Percentiles rank a stretch among this genome's conserved stretches.
phyloP scores from a whole-genome alignment of 2,888 invertebrate genomes.

The Aspidiotus rigidus region DNA sequence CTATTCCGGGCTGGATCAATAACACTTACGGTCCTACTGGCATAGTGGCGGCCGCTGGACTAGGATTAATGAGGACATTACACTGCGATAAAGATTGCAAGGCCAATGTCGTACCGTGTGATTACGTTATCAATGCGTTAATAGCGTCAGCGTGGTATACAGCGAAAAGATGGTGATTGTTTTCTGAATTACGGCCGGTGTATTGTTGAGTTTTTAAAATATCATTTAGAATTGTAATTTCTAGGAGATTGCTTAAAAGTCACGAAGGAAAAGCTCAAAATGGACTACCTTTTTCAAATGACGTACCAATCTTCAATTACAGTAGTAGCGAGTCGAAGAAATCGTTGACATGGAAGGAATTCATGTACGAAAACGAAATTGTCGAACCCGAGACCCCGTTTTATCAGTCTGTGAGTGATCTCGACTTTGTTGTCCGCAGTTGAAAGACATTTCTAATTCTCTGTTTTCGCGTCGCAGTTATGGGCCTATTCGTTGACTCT shows the following conservation, averaged over 20 bases:
- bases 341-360: constrained; percentile 68
- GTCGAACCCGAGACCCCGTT: constrained; percentile 43
- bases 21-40: constrained; percentile 60
- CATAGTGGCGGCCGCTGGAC: constrained; percentile 46
- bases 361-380: constrained; percentile 48
- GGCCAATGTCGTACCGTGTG: constrained; percentile 62
- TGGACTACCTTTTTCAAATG: not conserved
- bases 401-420: constrained; percentile 27
- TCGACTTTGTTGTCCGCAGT: too few relatives aligned
- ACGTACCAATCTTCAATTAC: constrained; percentile 60
- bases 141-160: constrained; percentile 52
- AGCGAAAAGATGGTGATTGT: constrained; percentile 40
- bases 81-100: constrained; percentile 47
- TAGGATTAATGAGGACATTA: constrained; percentile 55
- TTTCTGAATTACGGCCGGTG: too few relatives aligned
- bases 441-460: not conserved
- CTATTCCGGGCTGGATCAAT: constrained; percentile 56
- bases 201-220: not conserved
- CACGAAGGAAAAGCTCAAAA: not conserved
- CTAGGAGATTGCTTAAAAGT: not conserved
- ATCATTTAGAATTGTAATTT: not conserved
- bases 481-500: constrained; percentile 51
- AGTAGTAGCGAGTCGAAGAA: constrained; percentile 54
- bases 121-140: constrained; percentile 54
- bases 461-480: constrained; percentile 36